Conservation (phyloP, 2,888 invertebrate genomes). For the Yponomeuta malinellus region DNA sequence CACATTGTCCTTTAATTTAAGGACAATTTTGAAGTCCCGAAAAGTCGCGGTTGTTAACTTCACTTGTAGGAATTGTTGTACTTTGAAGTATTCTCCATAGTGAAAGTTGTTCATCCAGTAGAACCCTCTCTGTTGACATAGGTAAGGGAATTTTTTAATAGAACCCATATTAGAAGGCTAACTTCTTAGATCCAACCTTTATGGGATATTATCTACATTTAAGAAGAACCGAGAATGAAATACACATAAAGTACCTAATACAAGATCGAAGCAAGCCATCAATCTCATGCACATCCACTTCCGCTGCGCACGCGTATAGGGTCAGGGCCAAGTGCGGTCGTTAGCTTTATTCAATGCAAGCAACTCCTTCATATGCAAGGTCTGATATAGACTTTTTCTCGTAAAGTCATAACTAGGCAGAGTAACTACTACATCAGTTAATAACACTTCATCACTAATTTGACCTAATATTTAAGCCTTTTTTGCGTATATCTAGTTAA, state of each 20-base stretch:
- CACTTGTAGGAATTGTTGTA: neutral
- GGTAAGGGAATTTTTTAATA: too few relatives aligned
- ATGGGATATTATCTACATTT: neutral
- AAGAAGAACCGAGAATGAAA: neutral
- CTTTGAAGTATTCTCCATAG: neutral
- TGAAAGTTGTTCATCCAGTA: neutral
- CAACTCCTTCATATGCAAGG: neutral
- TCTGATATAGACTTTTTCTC: neutral
- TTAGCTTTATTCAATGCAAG: conserved; percentile 6
- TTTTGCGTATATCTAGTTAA: too few relatives aligned
- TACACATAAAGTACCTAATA: neutral
- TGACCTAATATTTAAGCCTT: too few relatives aligned
- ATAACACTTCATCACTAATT: too few relatives aligned
- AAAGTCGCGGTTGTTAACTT: too few relatives aligned
- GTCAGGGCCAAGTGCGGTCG: conserved; percentile 16
- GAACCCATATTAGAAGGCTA: too few relatives aligned
- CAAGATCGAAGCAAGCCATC: neutral
- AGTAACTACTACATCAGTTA: too few relatives aligned
- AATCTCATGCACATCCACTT: conserved; percentile 18
- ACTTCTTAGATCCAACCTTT: neutral
- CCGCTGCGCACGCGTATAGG: conserved; percentile 22
- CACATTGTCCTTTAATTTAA: too few relatives aligned
- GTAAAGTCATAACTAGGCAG: too few relatives aligned
- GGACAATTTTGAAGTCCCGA: too few relatives aligned
- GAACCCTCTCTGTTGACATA: neutral